Conservation (phyloP, 1,140 invertebrate genomes). For the Parasteatoda tepidariorum region DNA sequence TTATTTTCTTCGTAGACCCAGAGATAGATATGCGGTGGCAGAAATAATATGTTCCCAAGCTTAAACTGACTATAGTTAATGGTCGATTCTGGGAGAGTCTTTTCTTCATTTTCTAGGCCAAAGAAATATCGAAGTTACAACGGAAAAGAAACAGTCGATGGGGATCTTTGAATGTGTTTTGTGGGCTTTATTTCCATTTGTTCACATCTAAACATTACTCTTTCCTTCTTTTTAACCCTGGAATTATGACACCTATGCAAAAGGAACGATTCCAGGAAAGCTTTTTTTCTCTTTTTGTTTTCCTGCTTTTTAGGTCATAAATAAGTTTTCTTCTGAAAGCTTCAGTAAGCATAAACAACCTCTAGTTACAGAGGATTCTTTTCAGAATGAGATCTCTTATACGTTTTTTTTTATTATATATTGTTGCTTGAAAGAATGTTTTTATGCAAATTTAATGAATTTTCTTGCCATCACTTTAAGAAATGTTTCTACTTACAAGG, state of each 20-base stretch:
- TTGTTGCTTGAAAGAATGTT: too few species aligned
- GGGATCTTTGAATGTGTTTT: conserved; percentile 47
- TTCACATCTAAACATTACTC: conserved; percentile 47
- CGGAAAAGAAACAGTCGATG: conserved; percentile 33
- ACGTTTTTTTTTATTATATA: too few species aligned
- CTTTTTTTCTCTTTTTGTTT: conserved; percentile 1
- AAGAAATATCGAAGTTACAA: conserved; percentile 52
- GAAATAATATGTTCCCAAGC: conserved; percentile 57
- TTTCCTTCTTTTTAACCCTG: conserved; percentile 30
- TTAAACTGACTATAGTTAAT: conserved; percentile 57
- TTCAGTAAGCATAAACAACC: too few species aligned
- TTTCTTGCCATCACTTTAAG: background rate
- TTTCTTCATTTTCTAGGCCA: conserved; percentile 45
- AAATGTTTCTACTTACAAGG: too few species aligned
- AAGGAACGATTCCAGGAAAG: conserved; percentile 11
- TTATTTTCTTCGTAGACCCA: conserved; percentile 20
- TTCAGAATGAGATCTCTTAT: too few species aligned
- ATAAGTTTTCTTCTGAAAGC: conserved; percentile 30
- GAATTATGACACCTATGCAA: conserved; percentile 58
- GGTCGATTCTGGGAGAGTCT: conserved; percentile 50
- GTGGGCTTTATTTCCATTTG: conserved; percentile 56
- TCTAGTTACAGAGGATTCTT: too few species aligned
- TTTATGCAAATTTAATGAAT: conserved; percentile 48
- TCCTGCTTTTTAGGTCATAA: conserved; percentile 21
- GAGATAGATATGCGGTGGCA: conserved; percentile 45